A percentile compares a stretch with the other conserved stretches of the same genome.
Conservation (phyloP, 2,113 vertebrate species). For the Physeter macrocephalus region DNA sequence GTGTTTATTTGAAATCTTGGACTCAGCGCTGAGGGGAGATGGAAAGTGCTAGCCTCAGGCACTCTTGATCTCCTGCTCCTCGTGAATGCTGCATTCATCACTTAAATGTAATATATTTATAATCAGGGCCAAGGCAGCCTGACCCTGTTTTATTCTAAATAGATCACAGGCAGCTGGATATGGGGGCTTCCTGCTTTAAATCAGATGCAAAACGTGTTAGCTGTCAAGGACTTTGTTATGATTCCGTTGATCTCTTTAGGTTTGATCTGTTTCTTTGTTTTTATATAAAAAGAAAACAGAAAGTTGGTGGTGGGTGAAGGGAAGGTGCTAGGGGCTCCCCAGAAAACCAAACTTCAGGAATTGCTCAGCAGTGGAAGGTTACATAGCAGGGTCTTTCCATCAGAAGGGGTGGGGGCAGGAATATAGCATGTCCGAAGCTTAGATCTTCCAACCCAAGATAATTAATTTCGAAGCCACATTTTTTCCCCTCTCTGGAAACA, state of each 20-base stretch:
- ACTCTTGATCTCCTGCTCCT: slow-evolving; percentile 61
- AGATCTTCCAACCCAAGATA: slow-evolving; percentile 22
- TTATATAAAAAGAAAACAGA: slow-evolving; percentile 38
- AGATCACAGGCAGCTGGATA: slow-evolving; percentile 54
- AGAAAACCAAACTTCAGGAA: not conserved
- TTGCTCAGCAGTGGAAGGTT: not conserved
- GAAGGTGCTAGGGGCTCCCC: not conserved
- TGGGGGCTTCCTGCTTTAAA: slow-evolving; percentile 44
- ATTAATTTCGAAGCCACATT: slow-evolving; percentile 39
- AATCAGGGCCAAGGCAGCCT: slow-evolving; percentile 54
- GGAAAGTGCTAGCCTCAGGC: slow-evolving; percentile 57
- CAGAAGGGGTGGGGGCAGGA: not conserved
- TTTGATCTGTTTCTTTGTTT: slow-evolving; percentile 57
- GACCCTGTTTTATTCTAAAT: slow-evolving; percentile 69
- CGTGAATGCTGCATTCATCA: slow-evolving; percentile 53
- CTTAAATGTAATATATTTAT: slow-evolving; percentile 67
- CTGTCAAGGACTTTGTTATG: slow-evolving; percentile 46
- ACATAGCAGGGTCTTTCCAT: not conserved
- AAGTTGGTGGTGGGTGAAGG: not conserved
- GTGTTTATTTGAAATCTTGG: slow-evolving; percentile 52
- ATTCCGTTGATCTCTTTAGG: slow-evolving; percentile 51
- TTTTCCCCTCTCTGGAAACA: slow-evolving; percentile 16
- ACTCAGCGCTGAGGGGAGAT: slow-evolving; percentile 30
- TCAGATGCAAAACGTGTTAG: slow-evolving; percentile 49
- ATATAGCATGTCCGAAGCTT: not conserved